phyloP scores from a whole-genome alignment of 2,888 invertebrate species.

The Leptinotarsa haldemani region DNA sequence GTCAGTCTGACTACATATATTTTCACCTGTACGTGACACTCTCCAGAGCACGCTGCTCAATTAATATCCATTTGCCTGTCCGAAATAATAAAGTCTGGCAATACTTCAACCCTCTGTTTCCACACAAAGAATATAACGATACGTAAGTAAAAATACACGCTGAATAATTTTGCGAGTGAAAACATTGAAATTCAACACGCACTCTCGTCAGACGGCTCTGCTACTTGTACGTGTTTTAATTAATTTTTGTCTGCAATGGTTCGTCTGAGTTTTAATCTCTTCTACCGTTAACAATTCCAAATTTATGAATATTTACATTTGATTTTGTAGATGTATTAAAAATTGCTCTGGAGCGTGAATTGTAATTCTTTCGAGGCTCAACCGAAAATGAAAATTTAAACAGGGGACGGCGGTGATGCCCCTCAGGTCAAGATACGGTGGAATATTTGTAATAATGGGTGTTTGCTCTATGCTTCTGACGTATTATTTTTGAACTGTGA shows the following conservation, averaged over 20 bases:
- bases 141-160: constrained; percentile 18
- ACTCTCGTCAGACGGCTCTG: constrained; percentile 48
- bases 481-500: no score
- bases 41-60: constrained; percentile 2
- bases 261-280: constrained; percentile 50
- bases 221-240: constrained; percentile 55
- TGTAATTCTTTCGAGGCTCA: constrained; percentile 25
- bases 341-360: constrained; percentile 38
- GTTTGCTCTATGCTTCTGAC: no score
- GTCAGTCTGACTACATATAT: neutral
- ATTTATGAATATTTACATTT: constrained; percentile 53
- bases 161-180: constrained; percentile 34
- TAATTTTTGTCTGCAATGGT: constrained; percentile 54
- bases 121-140: constrained; percentile 26
- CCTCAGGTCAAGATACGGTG: constrained; percentile 8
- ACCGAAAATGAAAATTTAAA: constrained; percentile 15
- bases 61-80: constrained; percentile 18
- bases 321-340: constrained; percentile 47
- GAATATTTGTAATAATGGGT: neutral
- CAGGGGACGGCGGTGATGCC: neutral
- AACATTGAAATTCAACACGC: constrained; percentile 52
- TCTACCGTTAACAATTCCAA: constrained; percentile 49
- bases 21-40: neutral
- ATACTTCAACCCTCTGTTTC: constrained; percentile 14
- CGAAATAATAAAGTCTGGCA: constrained; percentile 22